Evolutionary conservation across 2,113 vertebrate species (phyloP).

Genomic region (Hippoglossus stenolepis): DNA sequence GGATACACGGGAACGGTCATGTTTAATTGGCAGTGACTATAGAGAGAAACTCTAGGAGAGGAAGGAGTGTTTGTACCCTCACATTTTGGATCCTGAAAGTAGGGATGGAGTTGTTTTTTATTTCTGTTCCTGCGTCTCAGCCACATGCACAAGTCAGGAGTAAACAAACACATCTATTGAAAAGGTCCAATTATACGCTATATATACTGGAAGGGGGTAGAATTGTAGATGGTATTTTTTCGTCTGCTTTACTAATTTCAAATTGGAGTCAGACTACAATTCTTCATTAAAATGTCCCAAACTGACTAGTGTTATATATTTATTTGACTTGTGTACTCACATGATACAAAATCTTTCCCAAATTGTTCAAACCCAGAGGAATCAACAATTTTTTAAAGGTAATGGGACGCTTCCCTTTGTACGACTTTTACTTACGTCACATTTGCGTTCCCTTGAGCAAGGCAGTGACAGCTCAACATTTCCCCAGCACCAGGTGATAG

Average conservation of each 20-base stretch:
- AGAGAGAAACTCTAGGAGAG: neutral
- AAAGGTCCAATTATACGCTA: neutral
- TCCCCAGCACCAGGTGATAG: neutral
- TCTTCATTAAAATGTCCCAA: neutral
- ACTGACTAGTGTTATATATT: too few species aligned
- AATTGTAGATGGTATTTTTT: neutral
- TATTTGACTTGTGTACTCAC: too few species aligned
- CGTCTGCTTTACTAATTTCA: too few species aligned
- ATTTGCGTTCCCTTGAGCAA: neutral
- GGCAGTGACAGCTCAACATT: neutral
- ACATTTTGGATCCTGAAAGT: neutral
- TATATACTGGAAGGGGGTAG: neutral
- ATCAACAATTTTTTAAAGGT: too few species aligned
- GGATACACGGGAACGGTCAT: slow-evolving; percentile 18
- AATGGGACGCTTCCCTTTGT: too few species aligned
- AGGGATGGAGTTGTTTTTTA: slow-evolving; percentile 8
- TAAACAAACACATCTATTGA: neutral
- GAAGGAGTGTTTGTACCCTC: neutral
- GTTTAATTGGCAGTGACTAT: slow-evolving; percentile 51
- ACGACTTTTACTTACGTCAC: too few species aligned
- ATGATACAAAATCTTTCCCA: too few species aligned
- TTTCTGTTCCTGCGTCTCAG: slow-evolving; percentile 18
- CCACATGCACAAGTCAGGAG: neutral
- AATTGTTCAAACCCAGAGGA: too few species aligned
- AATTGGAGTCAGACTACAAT: too few species aligned